Base-by-base conservation (phyloP, 2,888 invertebrate genomes). In the Tetragonisca angustula region DNA sequence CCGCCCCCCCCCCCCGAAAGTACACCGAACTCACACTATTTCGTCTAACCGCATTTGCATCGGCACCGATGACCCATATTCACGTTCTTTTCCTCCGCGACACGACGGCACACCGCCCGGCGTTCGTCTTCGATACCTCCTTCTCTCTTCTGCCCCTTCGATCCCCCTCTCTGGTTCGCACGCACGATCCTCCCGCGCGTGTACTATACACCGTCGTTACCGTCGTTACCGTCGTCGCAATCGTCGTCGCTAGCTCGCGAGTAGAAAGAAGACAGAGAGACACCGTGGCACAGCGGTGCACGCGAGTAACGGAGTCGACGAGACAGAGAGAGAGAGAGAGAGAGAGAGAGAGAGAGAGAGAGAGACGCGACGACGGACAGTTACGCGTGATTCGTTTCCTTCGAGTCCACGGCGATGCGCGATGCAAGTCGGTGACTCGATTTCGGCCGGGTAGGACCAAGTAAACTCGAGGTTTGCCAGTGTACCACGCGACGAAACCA, bases 41-140 rank as follows among this genome's bases (percentile, higher is more conserved):
- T 83, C 87, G 85, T 88, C 91, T 89, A 91, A 90, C 91, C 91
- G 92, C 93, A 94, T 93, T 94, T 93, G 93, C 93, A 94, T 93
- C 93, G 92, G 84, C 92, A 92, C 91, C 93, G 93, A 93, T 94
- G 94, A 94, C 94, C 94, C 93, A 94, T 93, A 93, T 93, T 92
- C 91, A 92, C 90, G 89, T 89, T 89, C 87, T 87, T 87, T 88
- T 89, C 86, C 90, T 81, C 82, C 85, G 87, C 89, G 85, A 79
- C 81, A 73, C 72, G 72, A 74, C 75, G 1, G 78, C 64, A 75
- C 74, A 80, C 67, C 83, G 76, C 59, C 80, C 27, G 61, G 9
- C 43, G 27, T 9, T 43, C 79, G 56, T 77, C 78, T 80, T 76
- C 75, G 74, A 62, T 74, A 43, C 72, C 54, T 71, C 83, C 54